A percentile compares a stretch with the other conserved stretches of the same genome.
These are phyloP conservation scores for Drosophila tanythrix DNA, from an alignment of 2,888 invertebrate genomes.

Conservation along the genomic window DNA sequence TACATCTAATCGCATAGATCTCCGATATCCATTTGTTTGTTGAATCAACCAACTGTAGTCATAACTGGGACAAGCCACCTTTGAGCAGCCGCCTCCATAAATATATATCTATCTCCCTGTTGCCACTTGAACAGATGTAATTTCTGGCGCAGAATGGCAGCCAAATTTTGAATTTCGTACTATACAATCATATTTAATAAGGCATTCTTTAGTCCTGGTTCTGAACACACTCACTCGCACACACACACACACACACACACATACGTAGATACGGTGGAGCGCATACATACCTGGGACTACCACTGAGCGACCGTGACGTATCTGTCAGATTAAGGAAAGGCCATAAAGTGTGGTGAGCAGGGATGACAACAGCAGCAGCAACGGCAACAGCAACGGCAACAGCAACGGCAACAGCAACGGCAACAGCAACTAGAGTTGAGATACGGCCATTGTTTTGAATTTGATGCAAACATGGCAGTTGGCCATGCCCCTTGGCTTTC, in stretches of 20 bases:
- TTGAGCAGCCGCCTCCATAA: slow-evolving; percentile 50
- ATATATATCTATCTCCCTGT: not conserved
- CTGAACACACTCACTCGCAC: not conserved
- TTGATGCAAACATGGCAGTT: slow-evolving; percentile 75
- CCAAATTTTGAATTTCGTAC: slow-evolving; percentile 58
- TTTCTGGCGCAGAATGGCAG: slow-evolving; percentile 59
- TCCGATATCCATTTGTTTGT: slow-evolving; percentile 55
- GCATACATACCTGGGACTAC: slow-evolving; percentile 28
- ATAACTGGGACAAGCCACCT: slow-evolving; percentile 49
- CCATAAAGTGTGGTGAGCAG: slow-evolving; percentile 78
- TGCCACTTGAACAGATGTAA: slow-evolving; percentile 80
- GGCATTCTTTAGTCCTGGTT: slow-evolving; percentile 47
- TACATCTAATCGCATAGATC: slow-evolving; percentile 63
- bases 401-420: not conserved
- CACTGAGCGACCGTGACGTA: slow-evolving; percentile 72
- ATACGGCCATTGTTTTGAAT: slow-evolving; percentile 75
- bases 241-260: not conserved
- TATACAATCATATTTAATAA: slow-evolving; percentile 78
- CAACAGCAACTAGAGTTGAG: slow-evolving; percentile 47
- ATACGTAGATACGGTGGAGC: not conserved
- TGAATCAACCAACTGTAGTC: slow-evolving; percentile 51
- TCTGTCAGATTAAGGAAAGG: slow-evolving; percentile 81
- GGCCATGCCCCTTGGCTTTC: slow-evolving; percentile 51
- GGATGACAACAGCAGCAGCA: slow-evolving; percentile 68
- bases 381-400: slow-evolving; percentile 29